Evolutionary conservation across 2,797 vertebrate genomes (phyloP), one percentile per base, ranked within the genome.

Genomic region (Etheostoma perlongum): DNA sequence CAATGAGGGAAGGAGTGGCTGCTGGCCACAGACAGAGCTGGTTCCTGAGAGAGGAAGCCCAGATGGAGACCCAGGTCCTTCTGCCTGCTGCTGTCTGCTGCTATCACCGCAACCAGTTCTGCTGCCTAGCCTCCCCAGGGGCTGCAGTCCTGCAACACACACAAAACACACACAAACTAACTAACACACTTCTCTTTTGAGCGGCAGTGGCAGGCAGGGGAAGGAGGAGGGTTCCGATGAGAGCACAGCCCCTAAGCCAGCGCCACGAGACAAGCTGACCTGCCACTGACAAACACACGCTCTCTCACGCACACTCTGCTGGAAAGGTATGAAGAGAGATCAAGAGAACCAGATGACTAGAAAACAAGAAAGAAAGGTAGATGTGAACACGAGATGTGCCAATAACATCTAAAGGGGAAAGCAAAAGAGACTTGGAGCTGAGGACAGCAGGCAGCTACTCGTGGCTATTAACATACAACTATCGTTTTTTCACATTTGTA

Each of bases 11-110:
- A 84, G 77, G 80, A 82, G 86, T 70, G 75, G 81, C 68, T 82
- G 75, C 79, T 66, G 87, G 83, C 89, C 91, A 48, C 88, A 94
- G 92, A 94, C 94, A 85, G 96, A 97, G 96, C 96, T 97, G 97
- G 96, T 97, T 98, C 96, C 97, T 97, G 96, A 93, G 78, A 93
- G 93, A 96, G 95, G 95, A 96, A 96, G 88, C 79, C 86, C 91
- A 81, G 91, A 95, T 82, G 5, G 92, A 94, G 95, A 94, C 95
- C 79, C 66, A 57, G 84, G 88, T 86, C 88, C 76, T 84, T 66
- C 83, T 83, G 87, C 81, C 63, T 44, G 70, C 89, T 85, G 83
- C 84, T 82, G 89, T 86, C 83, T 49, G n/a, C 91, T 77, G 86
- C 92, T 96, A 96, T 97, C 95, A 47, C 88, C 57, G 4, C 54